Evolutionary conservation across 2,113 vertebrate genomes (phyloP), one percentile per base, ranked within the genome.

Genomic region (Hippocampus mohnikei): DNA sequence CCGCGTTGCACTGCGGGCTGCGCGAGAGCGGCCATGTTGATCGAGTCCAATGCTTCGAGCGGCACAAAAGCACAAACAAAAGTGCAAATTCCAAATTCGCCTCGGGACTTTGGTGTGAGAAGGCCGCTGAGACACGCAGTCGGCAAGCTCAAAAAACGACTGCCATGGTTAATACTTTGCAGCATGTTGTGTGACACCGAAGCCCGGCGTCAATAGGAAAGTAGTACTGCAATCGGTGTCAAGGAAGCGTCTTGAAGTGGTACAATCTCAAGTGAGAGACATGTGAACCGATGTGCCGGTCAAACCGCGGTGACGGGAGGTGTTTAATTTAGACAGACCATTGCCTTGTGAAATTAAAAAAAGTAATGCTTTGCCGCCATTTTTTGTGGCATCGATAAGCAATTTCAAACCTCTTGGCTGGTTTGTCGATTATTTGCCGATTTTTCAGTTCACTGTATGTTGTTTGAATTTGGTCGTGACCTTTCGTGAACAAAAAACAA

Each of bases 1-100:
- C 72, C 60, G 67, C 75, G 72, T 65, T 73, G 70, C 62, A 55
- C 77, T 66, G 60, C 29, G 69, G 41, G 62, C 75, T 80, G 75
- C 46, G 70, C 69, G 41, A 67, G 55, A 55, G 69, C 37, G 69
- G 62, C 50, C 59, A 58, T 67, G 73, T 67, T 58, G 79, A 67
- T 71, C 52, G 62, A 66, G 48, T 46, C 27, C 58, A 33, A 33
- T 23, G 9, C 52, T 55, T 55, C n/a, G 18, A 33, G 58, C 27
- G 27, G 5, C 46, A 50, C 27, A 60, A 60, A 60, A 16, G 27
- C 27, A 37, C 33, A 5, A 7, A 8, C 15, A 16, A 60, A 60
- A 29, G 27, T 60, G 8, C 27, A 18, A 60, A 29, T 20, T 60
- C 6, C 33, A 33, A 44, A 33, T 60, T 33, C n/a, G 21, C 52